phyloP scores from a whole-genome alignment of 2,113 vertebrate genomes.

The Mesoclemmys tuberculata region DNA sequence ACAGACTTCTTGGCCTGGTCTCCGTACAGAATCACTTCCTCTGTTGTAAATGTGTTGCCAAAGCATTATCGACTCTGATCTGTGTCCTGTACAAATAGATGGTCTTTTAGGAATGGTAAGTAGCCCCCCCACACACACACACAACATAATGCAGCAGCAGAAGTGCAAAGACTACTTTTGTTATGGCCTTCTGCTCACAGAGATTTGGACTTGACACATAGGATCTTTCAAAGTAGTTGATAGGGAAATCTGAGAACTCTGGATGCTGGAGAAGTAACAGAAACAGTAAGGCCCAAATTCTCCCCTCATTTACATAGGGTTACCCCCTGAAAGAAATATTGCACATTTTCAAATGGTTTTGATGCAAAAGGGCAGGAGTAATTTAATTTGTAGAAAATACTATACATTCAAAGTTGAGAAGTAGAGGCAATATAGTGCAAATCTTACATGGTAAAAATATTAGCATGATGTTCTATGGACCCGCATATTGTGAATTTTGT shows the following conservation, averaged over 20 bases:
- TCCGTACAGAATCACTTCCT: too few species aligned
- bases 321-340: background rate
- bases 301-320: background rate
- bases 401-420: background rate
- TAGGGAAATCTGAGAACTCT: background rate
- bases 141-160: background rate
- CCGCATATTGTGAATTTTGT: background rate
- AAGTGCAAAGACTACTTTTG: background rate
- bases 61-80: too few species aligned
- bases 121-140: background rate
- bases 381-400: conserved; percentile 29
- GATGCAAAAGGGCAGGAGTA: background rate
- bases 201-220: background rate
- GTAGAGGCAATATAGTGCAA: conserved; percentile 19
- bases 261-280: background rate
- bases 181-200: background rate
- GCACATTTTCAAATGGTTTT: background rate
- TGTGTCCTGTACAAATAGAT: too few species aligned
- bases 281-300: background rate
- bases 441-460: conserved; percentile 33
- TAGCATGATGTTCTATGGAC: conserved; percentile 15
- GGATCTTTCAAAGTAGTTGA: background rate
- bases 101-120: background rate
- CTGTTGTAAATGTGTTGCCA: too few species aligned
- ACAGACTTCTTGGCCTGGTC: background rate